Percentiles rank a stretch among this genome's conserved stretches.
Conservation (phyloP, 2,797 vertebrate species). For the Emydoidea blandingii region DNA sequence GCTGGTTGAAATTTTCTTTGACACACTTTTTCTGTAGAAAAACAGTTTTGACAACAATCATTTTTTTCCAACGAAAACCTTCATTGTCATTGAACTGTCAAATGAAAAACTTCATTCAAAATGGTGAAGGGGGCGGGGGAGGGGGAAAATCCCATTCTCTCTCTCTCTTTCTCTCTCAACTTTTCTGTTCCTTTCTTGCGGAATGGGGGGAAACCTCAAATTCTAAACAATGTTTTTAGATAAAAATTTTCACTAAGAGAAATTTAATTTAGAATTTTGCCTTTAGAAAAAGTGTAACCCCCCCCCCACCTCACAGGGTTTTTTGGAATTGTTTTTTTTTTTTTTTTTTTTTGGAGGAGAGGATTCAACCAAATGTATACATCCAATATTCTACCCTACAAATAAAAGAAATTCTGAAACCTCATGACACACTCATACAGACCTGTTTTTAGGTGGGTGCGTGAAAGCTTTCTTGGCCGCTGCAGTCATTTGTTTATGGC, state of each 20-base stretch:
- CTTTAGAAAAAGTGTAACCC: no score
- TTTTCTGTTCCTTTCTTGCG: not conserved
- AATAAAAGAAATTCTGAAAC: not conserved
- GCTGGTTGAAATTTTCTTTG: constrained; percentile 23
- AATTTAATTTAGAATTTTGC: not conserved
- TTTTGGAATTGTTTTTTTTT: no score
- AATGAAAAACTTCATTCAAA: constrained; percentile 37
- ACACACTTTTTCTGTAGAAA: not conserved
- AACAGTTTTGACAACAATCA: constrained; percentile 13
- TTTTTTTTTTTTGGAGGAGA: not conserved
- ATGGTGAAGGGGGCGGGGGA: not conserved
- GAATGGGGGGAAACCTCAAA: not conserved
- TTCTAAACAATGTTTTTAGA: not conserved
- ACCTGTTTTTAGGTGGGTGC: not conserved
- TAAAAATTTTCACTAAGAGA: not conserved
- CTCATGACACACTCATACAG: not conserved
- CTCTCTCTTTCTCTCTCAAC: constrained; percentile 24
- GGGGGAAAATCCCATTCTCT: not conserved
- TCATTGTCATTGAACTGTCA: not conserved
- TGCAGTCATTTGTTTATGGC: not conserved
- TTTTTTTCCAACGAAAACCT: not conserved
- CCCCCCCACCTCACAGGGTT: no score
- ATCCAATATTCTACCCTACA: not conserved
- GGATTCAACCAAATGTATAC: not conserved
- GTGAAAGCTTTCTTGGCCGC: not conserved